Conservation (phyloP, 2,113 vertebrate genomes). For the Hydropotes inermis region DNA sequence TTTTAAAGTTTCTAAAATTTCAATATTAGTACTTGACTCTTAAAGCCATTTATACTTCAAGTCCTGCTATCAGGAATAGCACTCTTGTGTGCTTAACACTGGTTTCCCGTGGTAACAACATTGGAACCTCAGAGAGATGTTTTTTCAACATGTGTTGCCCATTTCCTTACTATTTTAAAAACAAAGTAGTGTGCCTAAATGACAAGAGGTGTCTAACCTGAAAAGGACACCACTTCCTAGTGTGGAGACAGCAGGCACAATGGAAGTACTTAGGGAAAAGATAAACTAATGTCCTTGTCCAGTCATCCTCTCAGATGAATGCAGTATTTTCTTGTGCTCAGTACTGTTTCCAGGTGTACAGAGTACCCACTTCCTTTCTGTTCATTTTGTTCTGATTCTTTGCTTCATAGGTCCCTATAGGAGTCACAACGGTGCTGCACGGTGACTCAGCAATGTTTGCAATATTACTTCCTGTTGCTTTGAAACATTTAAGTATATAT, state of each 20-base stretch:
- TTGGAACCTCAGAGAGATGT: background rate
- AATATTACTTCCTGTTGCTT: background rate
- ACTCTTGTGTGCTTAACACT: background rate
- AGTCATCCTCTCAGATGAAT: background rate
- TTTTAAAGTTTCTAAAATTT: background rate
- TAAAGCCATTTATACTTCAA: background rate
- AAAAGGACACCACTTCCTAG: background rate
- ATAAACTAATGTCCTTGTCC: conserved; percentile 1
- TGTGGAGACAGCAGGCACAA: background rate
- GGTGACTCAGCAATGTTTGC: background rate
- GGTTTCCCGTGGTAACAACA: background rate
- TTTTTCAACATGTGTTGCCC: background rate
- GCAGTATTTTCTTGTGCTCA: background rate
- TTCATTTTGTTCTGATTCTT: background rate
- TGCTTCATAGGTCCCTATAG: background rate
- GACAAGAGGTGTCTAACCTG: background rate
- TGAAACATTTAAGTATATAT: background rate
- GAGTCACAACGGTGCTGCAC: background rate
- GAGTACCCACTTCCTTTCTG: background rate
- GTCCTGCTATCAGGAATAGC: background rate
- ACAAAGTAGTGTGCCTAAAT: background rate
- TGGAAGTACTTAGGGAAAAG: background rate
- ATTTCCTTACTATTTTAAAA: background rate
- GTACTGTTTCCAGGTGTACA: background rate
- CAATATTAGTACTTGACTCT: background rate